These are phyloP conservation scores for Archocentrus centrarchus DNA, from an alignment of 2,113 vertebrate genomes.

Conservation along the genomic window DNA sequence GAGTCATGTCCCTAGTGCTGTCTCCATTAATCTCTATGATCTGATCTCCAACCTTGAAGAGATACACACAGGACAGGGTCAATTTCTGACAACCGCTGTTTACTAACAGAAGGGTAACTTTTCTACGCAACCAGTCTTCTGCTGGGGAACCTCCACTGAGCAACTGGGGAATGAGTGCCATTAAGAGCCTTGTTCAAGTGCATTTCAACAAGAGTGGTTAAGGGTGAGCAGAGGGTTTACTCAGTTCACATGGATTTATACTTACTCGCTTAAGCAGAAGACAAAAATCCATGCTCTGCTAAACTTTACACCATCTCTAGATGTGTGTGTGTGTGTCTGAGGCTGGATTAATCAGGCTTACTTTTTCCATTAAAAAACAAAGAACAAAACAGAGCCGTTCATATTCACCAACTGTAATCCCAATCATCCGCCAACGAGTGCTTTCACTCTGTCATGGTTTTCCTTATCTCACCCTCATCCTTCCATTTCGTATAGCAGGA, in stretches of 20 bases:
- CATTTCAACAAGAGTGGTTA: slow-evolving; percentile 14
- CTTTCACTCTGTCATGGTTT: not conserved
- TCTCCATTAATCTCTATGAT: slow-evolving; percentile 99
- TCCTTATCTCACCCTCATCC: slow-evolving; percentile 92
- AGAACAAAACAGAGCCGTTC: not conserved
- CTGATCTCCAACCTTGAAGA: slow-evolving; percentile 95
- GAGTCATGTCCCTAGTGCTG: slow-evolving; percentile 99
- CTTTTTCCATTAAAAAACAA: not conserved
- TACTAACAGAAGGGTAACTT: slow-evolving; percentile 25
- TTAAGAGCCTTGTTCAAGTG: slow-evolving; percentile 26
- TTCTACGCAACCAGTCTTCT: not conserved
- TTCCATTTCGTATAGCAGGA: slow-evolving; percentile 95
- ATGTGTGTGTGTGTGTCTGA: not conserved
- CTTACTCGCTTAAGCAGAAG: slow-evolving; percentile 1
- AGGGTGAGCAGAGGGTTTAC: slow-evolving; percentile 9
- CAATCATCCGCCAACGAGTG: not conserved
- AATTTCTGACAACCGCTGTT: slow-evolving; percentile 35
- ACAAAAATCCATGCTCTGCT: slow-evolving; percentile 12
- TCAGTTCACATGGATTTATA: slow-evolving; percentile 3
- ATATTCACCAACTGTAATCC: not conserved
- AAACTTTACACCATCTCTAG: slow-evolving; percentile 1
- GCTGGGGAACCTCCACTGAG: not conserved
- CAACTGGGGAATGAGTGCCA: slow-evolving; percentile 21
- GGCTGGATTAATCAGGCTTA: not conserved
- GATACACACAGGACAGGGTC: slow-evolving; percentile 20